Evolutionary conservation across 2,797 vertebrate genomes (phyloP), one percentile per base, ranked within the genome.

Genomic region (Tympanoctomys barrerae): DNA sequence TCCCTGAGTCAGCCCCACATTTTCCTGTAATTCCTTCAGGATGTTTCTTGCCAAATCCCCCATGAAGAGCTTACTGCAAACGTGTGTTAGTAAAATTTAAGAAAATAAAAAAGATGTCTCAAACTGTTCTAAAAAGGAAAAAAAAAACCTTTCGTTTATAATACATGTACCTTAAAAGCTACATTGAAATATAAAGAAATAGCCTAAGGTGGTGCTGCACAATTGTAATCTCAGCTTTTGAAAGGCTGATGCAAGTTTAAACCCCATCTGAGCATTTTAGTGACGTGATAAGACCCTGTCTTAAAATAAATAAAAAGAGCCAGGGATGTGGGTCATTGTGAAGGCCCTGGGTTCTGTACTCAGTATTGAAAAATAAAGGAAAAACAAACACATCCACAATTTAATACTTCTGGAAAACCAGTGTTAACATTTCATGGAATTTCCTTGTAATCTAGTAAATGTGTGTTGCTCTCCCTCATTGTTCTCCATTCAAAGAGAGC

Each of bases 161-260:
- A 86, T 54, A 46, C 12, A 73, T 77, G 19, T 83, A 46, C 31
- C 4, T 88, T 81, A 59, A 66, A 93, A 95, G 88, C 22, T 90
- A 87, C 6, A 18, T 89, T 75, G 92, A 94, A 71, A 68, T 86
- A 22, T n/a, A 77, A 89, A 90, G 28, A 83, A 78, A 52, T 28
- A 19, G 46, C 46, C 75, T 52, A 16, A 28, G 31, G 46, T 78
- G 16, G 46, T 78, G 46, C 4, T 78, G 26, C 46, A 52, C 75
- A 49, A 0, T 28, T 52, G 31, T 77, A 28, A 77, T 31, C 73
- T 49, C 42, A 49, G 73, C 39, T 24, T 77, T 18, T 49, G 73
- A 49, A 39, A 49, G 42, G 73, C 42, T 49, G 42, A 77, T 28
- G 73, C 42, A 49, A 33, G 5, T 78, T 31, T 52, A 52, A 78